Base-by-base conservation (phyloP, 2,113 vertebrate genomes). In the Nerophis ophidion region DNA sequence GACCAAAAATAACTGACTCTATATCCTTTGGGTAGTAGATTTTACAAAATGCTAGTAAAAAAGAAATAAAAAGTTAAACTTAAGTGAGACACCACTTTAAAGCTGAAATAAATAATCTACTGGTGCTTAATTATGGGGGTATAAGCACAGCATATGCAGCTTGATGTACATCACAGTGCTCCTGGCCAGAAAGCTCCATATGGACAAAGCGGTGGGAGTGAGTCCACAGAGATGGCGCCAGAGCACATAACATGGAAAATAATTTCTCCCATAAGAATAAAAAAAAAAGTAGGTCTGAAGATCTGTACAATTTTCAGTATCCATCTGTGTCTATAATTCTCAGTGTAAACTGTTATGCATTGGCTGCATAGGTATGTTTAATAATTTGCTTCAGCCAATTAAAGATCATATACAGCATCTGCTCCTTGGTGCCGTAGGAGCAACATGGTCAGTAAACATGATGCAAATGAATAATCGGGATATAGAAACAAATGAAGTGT, bases 331-430 rank as follows among this genome's bases (percentile, higher is more conserved):
- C 68, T 68, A 74, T 74, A 79, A 82, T 82, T 84, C 71, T 58
- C 66, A 72, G 48, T 76, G 82, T 76, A 84, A 73, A 80, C 81
- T 70, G 72, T 83, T 84, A 86, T 84, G 84, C 79, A 76, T 65
- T 73, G 82, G 77, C 76, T 72, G 77, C 77, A 63, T 82, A 85
- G 84, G 77, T 89, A 87, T 83, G 79, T 81, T 66, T 74, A 78
- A 89, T 86, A 77, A 86, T 83, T 87, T 42, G 81, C 80, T 77
- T 85, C 67, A 75, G 85, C 85, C 84, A 87, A 89, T 90, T 90
- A 90, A 81, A 75, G 87, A 76, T 83, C 83, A 62, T 81, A 81
- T 65, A 64, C 72, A 85, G 81, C 90, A 89, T 84, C 87, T 91
- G 88, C 84, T 88, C 40, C 48, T n/a, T 60, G 70, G 80, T 75